Base-by-base conservation (phyloP, 2,113 vertebrate species). In the Tupaia tana region DNA sequence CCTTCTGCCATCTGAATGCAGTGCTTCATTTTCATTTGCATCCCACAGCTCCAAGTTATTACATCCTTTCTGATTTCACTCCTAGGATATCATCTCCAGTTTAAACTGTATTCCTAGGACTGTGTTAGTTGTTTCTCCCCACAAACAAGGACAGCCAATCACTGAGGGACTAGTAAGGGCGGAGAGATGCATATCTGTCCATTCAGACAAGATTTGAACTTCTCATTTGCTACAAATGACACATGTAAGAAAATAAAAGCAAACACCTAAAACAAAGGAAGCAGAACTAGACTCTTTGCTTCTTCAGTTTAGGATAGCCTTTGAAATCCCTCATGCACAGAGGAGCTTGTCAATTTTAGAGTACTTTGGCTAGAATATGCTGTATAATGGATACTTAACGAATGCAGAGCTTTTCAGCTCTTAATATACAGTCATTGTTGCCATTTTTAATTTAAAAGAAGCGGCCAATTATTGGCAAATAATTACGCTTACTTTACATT, bases 401-500 rank as follows among this genome's bases (percentile, higher is more conserved):
- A 63, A 63, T 2, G 10, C 0, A 66, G 54, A 90, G 13, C 3
- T 91, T 16, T 79, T 9, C 14, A 18, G 43, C 18, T 22, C 12
- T 59, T 43, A 54, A 63, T 93, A 25, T 9, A 71, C 9, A 71
- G 7, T 56, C 13, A 43, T 27, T 24, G 18, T 27, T 27, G 3
- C 16, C 27, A 29, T 87, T 87, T 90, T 70, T 43, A 80, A 66
- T 85, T 43, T 88, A 25, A 24, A 84, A 59, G 16, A 43, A 93
- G 16, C 3, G 89, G 61, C 29, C 67, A 73, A 34, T 56, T 70
- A 87, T 82, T 69, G 34, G 58, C 83, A 88, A 96, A 85, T 0
- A 75, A 66, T 90, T 95, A 31, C 43, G 7, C 56, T 81, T 87
- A 95, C 19, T 90, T 52, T 85, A 11, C 20, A 25, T 66, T 86